Base-by-base conservation (phyloP, 2,888 invertebrate species). In the Drosophila mettleri region DNA sequence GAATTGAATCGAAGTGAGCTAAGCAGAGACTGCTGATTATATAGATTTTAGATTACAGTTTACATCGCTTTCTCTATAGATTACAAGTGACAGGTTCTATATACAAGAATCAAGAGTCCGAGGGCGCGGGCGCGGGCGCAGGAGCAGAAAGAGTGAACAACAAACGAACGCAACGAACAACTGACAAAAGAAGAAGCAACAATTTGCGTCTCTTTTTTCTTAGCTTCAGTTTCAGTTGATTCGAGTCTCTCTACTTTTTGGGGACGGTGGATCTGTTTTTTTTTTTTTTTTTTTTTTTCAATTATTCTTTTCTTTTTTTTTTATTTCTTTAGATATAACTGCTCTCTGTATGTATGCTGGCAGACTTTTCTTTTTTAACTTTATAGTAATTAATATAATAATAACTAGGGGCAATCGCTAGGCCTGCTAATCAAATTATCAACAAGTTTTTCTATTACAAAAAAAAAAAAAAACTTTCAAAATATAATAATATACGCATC, bases 391-490 rank as follows among this genome's bases (percentile, higher is more conserved):
- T 57, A 69, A 74, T 64, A 63, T 73, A 34, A 49, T 49, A 57
- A 79, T 82, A 87, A 79, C 82, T 87, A 75, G 66, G 64, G 41
- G 51, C 64, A 57, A 58, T 43, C 48, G 33, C 58, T 61, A 33
- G 49, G 53, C 31, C 68, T 58, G 68, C 76, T 63, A 61, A 69
- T 86, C 60, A 80, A 77, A 80, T 67, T 83, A 77, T 86, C 66
- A 83, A 88, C 80, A 83, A 71, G 31, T 67, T 58, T 71, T 18
- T 64, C 53, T 69, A 71, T 70, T 33, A 67, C 58, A 72, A 81
- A 49, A 43, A 43, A 74, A 84, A 48, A 57, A 63, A 64, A 70
- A 81, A 69, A 67, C n/a, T n/a, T 60, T 74, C 54, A 34, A 38
- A 54, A 57, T 62, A 65, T 36, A 49, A 49, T 27, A 62, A 27